Evolutionary conservation across 37 sponge, comb jelly and placozoan genomes (phyloP).

Genomic region (Bolinopsis microptera): DNA sequence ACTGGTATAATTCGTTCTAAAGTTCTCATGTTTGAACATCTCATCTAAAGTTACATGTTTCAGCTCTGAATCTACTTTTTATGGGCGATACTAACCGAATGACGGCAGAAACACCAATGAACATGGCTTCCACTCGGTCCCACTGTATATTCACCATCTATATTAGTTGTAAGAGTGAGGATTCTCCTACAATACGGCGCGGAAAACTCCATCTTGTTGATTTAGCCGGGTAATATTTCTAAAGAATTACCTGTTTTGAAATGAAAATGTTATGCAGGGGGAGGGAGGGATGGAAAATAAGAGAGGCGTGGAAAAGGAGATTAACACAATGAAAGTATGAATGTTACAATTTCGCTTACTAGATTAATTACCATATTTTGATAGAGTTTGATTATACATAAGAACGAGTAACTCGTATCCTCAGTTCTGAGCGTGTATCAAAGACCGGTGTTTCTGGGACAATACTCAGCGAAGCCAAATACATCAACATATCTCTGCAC

Average conservation of each 20-base stretch:
- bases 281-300: not conserved
- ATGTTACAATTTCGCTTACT: not conserved
- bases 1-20: no score
- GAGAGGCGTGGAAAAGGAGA: not conserved
- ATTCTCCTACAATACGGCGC: conserved; percentile 76
- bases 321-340: no score
- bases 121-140: conserved; percentile 98
- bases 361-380: no score
- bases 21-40: no score
- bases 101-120: conserved; percentile 99
- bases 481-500: conserved; percentile 96
- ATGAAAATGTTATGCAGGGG: not conserved
- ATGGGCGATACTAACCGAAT: conserved; percentile 98
- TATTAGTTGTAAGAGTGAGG: conserved; percentile 83
- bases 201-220: conserved; percentile 96
- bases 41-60: not conserved
- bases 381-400: no score
- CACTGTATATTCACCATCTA: conserved; percentile 99
- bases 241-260: no score
- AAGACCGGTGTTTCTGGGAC: conserved; percentile 89
- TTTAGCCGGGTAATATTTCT: conserved; percentile 97
- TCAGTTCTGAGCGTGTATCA: conserved; percentile 93
- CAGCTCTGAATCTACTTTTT: conserved; percentile 97
- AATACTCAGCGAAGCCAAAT: conserved; percentile 89
- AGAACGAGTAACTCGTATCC: no score